Evolutionary conservation across 2,113 vertebrate genomes (phyloP).

Genomic region (Odontesthes bonariensis): DNA sequence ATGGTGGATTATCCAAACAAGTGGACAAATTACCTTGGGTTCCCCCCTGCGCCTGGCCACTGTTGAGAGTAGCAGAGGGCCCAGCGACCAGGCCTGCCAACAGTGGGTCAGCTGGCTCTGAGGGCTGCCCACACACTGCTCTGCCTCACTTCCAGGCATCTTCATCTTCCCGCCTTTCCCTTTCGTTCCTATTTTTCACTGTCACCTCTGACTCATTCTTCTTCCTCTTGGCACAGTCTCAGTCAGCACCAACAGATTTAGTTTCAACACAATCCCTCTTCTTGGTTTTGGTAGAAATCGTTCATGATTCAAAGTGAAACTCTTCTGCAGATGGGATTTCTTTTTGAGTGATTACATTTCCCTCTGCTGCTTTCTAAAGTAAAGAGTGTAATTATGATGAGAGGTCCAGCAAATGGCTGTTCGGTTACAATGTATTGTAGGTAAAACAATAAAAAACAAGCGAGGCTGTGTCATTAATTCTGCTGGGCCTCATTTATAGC

Average conservation of each 20-base stretch:
- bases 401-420: slow-evolving; percentile 42
- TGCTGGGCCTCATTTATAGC: slow-evolving; percentile 34
- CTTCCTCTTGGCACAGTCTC: slow-evolving; percentile 41
- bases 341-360: slow-evolving; percentile 57
- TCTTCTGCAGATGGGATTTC: slow-evolving; percentile 19
- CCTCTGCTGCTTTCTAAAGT: slow-evolving; percentile 16
- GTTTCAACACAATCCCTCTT: slow-evolving; percentile 10
- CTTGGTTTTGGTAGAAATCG: slow-evolving; percentile 13
- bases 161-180: slow-evolving; percentile 17
- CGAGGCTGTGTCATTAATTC: slow-evolving; percentile 36
- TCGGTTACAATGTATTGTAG: slow-evolving; percentile 46
- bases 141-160: slow-evolving; percentile 50
- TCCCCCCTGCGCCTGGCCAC: slow-evolving; percentile 68
- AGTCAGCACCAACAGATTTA: slow-evolving; percentile 26
- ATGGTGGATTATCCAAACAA: slow-evolving; percentile 83
- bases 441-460: slow-evolving; percentile 50
- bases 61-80: slow-evolving; percentile 54
- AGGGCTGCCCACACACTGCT: slow-evolving; percentile 37
- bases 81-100: slow-evolving; percentile 59
- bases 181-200: slow-evolving; percentile 33
- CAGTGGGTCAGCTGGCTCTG: slow-evolving; percentile 68
- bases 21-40: slow-evolving; percentile 77
- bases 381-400: slow-evolving; percentile 32
- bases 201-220: slow-evolving; percentile 34
- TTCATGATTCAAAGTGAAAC: slow-evolving; percentile 28